Evolutionary conservation across 2,113 vertebrate species (phyloP), one percentile per base, ranked within the genome.

Genomic region (Solea senegalensis): DNA sequence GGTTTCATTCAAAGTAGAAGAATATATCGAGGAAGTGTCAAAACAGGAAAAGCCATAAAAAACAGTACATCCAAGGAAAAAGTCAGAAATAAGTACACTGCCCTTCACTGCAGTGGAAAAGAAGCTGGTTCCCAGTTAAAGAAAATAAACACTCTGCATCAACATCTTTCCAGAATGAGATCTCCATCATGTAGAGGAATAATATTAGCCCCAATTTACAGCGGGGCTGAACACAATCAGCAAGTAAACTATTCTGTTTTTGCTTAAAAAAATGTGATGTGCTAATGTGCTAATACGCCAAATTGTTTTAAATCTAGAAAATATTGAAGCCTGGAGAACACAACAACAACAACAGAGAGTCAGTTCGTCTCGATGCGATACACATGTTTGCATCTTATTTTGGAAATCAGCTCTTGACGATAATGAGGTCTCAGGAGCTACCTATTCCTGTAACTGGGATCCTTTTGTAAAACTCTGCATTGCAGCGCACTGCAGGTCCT

Each of bases 361-460:
- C 13, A 46, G 44, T 48, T 6, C 5, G 34, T 34, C 5, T 34
- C 3, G 34, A 34, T 34, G 34, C 5, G 34, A 34, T 34, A 49
- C 65, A 40, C 27, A 10, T 28, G 1, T 50, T 49, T 43, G 7
- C 8, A 72, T 77, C 58, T 40, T 67, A 78, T 82, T 89, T 84
- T 88, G 82, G 85, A 89, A 78, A 78, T 6, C 56, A 59, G 45
- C 72, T 81, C 64, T 72, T 28, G 59, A 13, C 39, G 62, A 68
- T 39, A 75, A 69, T 81, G n/a, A 10, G 26, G 12, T 72, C 46
- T 72, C 58, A 69, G 39, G 41, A 81, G 77, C 85, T 74, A 95
- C 94, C 94, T 90, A 94, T 86, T 93, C 90, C 91, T 89, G 92
- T 86, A 54, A 93, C 89, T 66, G 85, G 90, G 82, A 94, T 93